phyloP scores from a whole-genome alignment of 1,140 invertebrate species.

The Pygmarrhopalites habei region DNA sequence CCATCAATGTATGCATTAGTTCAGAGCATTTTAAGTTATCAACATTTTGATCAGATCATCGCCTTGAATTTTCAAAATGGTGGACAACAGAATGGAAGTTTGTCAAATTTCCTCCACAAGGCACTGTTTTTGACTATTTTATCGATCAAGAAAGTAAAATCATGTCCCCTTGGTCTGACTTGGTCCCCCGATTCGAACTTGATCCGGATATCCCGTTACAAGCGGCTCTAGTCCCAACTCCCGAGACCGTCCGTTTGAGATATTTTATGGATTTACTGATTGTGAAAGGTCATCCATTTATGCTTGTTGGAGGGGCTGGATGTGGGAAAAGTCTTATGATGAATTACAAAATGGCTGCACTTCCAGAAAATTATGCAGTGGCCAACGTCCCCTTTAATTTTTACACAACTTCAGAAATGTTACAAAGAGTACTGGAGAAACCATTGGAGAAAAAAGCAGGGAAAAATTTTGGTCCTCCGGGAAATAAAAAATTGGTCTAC shows the following conservation, averaged over 20 bases:
- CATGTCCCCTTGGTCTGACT: conserved; percentile 82
- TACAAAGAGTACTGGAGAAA: conserved; percentile 89
- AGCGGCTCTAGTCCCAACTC: conserved; percentile 83
- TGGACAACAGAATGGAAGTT: conserved; percentile 93
- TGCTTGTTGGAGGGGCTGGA: conserved; percentile 87
- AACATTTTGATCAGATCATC: conserved; percentile 65
- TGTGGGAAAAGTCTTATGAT: conserved; percentile 84
- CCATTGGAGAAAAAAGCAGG: conserved; percentile 94
- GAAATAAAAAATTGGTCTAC: conserved; percentile 85
- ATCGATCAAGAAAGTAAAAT: conserved; percentile 83
- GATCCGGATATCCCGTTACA: conserved; percentile 85
- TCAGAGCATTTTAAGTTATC: too few relatives aligned
- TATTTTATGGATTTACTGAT: conserved; percentile 87
- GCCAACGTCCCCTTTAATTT: conserved; percentile 93
- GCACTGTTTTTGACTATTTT: conserved; percentile 91
- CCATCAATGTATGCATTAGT: too few relatives aligned
- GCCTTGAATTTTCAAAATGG: conserved; percentile 93
- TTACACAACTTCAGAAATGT: conserved; percentile 92
- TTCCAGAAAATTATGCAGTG: conserved; percentile 80
- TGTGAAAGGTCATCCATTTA: conserved; percentile 77
- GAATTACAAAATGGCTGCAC: conserved; percentile 68
- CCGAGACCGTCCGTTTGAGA: conserved; percentile 82
- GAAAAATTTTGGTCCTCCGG: conserved; percentile 88
- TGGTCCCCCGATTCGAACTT: conserved; percentile 79
- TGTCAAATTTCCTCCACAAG: conserved; percentile 79